Evolutionary conservation across 2,113 vertebrate species (phyloP), one percentile per base, ranked within the genome.

Genomic region (Hippopotamus amphibius): DNA sequence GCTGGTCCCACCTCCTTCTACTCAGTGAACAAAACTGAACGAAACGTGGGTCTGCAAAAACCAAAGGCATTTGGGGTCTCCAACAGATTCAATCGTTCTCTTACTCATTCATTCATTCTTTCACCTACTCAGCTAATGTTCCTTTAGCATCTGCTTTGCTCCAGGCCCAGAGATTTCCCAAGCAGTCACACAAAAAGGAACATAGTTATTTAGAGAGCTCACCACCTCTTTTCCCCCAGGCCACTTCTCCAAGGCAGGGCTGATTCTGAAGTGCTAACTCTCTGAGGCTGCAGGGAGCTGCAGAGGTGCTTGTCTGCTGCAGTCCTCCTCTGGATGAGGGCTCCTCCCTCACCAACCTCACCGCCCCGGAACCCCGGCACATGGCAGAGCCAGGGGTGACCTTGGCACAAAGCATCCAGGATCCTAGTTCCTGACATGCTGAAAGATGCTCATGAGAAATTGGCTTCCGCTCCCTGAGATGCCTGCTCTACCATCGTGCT

Each of bases 251-350:
- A 43, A 59, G 61, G 43, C 71, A 55, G 53, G 46, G 68, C 37
- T 88, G 80, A 48, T 59, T 68, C 26, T 19, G 24, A 83, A 28
- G 41, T 33, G 76, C 26, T 48, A 30, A 7, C 30, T 41, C 63
- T 66, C 21, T 5, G 65, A n/a, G 59, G 19, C 72, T 9, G 17
- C n/a, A 1, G 22, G 0, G 43, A 30, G 6, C 26, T 37, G 17
- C 26, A 71, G 77, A 43, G 12, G 46, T 30, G 17, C 24, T 68
- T 93, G 61, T 57, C 57, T 1, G 9, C 46, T 6, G 3, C 4
- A 3, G 6, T 41, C 21, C 0, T 0, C 3, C 5, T 19, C 37
- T 0, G 0, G 1, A 2, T 0, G 5, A 15, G 21, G 33, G n/a
- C 10, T 59, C 16, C 16, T 85, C 68, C 46, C 28, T 2, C 33